phyloP scores from a whole-genome alignment of 2,797 vertebrate genomes.

The Fratercula arctica region DNA sequence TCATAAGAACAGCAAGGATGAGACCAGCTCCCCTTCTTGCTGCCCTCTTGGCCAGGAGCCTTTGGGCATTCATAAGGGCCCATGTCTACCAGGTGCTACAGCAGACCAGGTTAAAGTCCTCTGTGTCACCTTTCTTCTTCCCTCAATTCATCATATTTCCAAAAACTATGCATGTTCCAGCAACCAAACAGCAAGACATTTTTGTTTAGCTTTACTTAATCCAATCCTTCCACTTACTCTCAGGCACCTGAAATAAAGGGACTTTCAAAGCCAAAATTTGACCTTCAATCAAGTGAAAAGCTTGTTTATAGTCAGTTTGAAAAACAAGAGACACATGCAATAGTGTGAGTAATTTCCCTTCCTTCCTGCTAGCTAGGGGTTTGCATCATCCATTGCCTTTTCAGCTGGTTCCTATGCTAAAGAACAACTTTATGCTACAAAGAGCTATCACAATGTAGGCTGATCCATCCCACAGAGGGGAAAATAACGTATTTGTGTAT shows the following conservation, averaged over 20 bases:
- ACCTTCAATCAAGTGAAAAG: neutral
- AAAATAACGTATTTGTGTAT: neutral
- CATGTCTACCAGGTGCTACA: neutral
- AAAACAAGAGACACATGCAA: neutral
- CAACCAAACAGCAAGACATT: neutral
- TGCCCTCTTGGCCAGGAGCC: neutral
- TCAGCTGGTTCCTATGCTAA: neutral
- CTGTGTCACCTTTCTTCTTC: neutral
- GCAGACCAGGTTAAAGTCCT: neutral
- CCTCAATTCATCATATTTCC: neutral
- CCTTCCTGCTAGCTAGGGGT: neutral
- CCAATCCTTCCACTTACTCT: neutral
- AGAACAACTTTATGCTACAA: neutral
- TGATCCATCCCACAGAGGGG: neutral
- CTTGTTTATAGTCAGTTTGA: neutral
- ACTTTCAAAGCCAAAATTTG: neutral
- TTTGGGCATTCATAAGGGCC: neutral
- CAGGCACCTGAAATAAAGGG: neutral
- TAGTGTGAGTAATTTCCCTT: neutral
- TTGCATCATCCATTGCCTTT: rapidly evolving
- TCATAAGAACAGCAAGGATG: neutral
- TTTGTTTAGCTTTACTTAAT: neutral
- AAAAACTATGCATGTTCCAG: neutral
- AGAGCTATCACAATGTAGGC: neutral
- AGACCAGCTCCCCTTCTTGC: neutral